A percentile compares a stretch with the other conserved stretches of the same genome.
These are phyloP conservation scores for Cryptotermes secundus DNA, from an alignment of 1,140 invertebrate genomes.

Conservation along the genomic window DNA sequence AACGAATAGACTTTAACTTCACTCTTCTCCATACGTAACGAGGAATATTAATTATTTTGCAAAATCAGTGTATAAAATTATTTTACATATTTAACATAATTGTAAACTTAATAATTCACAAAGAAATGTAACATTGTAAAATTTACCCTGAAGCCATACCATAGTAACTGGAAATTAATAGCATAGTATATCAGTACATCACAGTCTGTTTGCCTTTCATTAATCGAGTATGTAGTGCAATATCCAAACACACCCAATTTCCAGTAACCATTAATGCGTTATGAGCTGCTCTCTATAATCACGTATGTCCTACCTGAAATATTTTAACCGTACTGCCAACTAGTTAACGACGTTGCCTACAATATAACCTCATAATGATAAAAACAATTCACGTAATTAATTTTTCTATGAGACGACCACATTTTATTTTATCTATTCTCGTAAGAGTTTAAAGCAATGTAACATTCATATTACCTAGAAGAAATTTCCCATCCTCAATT, in stretches of 20 bases:
- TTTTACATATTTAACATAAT: background rate
- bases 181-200: background rate
- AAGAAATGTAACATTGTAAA: background rate
- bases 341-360: background rate
- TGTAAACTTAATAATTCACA: background rate
- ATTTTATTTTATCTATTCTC: background rate
- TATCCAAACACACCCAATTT: slow-evolving; percentile 5
- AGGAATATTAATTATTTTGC: background rate
- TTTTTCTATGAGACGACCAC: background rate
- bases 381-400: background rate
- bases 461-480: background rate
- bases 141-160: background rate
- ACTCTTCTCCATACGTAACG: background rate
- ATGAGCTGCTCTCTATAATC: background rate
- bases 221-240: background rate
- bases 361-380: background rate
- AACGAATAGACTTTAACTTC: background rate
- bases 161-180: background rate
- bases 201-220: background rate
- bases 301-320: background rate
- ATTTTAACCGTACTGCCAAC: background rate
- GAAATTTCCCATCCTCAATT: too few species aligned
- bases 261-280: background rate
- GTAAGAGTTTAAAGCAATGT: background rate
- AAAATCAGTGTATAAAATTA: background rate